Base-by-base conservation (phyloP, 1,140 invertebrate species). In the Drosophila suzukii region DNA sequence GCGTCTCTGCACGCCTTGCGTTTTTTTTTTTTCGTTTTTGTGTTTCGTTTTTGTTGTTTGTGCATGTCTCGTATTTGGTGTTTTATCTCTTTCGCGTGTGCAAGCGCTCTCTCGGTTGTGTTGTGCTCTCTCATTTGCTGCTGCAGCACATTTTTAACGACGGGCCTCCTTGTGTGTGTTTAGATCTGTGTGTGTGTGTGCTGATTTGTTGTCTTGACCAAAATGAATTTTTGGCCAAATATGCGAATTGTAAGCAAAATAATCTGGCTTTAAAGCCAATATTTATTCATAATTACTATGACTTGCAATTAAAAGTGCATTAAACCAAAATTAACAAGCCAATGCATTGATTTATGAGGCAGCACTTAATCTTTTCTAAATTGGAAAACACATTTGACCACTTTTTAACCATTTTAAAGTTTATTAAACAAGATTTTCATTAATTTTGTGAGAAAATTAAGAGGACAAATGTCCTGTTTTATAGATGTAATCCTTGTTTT, bases 171-270 rank as follows among this genome's bases (percentile, higher is more conserved):
- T 75, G 44, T 51, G 41, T 15, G 20, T 55, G 27, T 78, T 50
- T 56, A 20, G 13, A 11, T 39, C 49, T 8, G 56, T 44, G 62
- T 43, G 20, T 47, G 44, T 49, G 56, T 36, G 43, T 54, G 59
- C 61, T 80, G 74, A 71, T 80, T 80, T 85, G 70, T 86, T 81
- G 74, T 86, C 32, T 86, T 86, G 75, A 62, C 71, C 83, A 79
- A 88, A 86, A 86, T 86, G 65, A 36, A 68, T 66, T 76, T 54
- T 82, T 65, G 66, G 60, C 49, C 44, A 56, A 78, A 60, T 39
- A 51, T 60, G 51, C 61, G 53, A 79, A 62, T 65, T 60, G 74
- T 46, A 67, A 63, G 76, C 54, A 65, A 74, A 80, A 73, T 62
- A 70, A 85, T 76, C 65, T 72, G 50, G 36, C 60, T 78, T 71